These are phyloP conservation scores for Clarias gariepinus DNA, from an alignment of 2,113 vertebrate species.

Conservation along the genomic window DNA sequence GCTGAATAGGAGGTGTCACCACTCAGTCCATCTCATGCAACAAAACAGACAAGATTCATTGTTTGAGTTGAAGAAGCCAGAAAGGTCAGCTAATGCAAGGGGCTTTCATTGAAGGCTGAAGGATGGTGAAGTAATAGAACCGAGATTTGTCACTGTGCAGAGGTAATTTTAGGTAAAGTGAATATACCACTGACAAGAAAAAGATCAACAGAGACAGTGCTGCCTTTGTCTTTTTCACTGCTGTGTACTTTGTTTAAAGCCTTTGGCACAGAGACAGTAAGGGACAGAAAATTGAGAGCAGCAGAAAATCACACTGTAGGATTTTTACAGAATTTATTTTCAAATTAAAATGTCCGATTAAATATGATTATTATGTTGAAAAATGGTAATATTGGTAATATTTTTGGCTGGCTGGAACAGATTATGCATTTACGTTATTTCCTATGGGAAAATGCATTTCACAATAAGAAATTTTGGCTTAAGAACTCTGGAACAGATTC, in stretches of 20 bases:
- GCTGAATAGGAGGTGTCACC: slow-evolving; percentile 53
- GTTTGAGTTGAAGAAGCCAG: slow-evolving; percentile 37
- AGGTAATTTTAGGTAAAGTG: slow-evolving; percentile 30
- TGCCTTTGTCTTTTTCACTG: background rate
- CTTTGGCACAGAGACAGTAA: background rate
- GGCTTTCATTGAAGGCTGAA: slow-evolving; percentile 20
- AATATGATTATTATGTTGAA: too few relatives aligned
- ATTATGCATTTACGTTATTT: too few relatives aligned
- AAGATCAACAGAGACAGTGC: slow-evolving; percentile 17
- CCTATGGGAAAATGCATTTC: too few relatives aligned
- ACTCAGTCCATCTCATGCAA: slow-evolving; percentile 34
- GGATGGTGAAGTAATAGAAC: slow-evolving; percentile 34
- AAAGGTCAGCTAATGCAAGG: slow-evolving; percentile 53
- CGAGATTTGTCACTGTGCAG: background rate
- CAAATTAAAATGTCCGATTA: too few relatives aligned
- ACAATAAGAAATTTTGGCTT: too few relatives aligned
- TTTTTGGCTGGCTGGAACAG: too few relatives aligned
- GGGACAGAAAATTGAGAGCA: background rate
- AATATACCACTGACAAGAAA: slow-evolving; percentile 39
- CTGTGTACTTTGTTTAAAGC: background rate
- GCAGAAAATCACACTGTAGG: too few relatives aligned
- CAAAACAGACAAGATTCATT: slow-evolving; percentile 50
- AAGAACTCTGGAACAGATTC: too few relatives aligned
- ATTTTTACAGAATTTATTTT: too few relatives aligned
- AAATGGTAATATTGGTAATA: too few relatives aligned